Evolutionary conservation across 2,888 invertebrate species (phyloP).

Genomic region (Furcula furcula): DNA sequence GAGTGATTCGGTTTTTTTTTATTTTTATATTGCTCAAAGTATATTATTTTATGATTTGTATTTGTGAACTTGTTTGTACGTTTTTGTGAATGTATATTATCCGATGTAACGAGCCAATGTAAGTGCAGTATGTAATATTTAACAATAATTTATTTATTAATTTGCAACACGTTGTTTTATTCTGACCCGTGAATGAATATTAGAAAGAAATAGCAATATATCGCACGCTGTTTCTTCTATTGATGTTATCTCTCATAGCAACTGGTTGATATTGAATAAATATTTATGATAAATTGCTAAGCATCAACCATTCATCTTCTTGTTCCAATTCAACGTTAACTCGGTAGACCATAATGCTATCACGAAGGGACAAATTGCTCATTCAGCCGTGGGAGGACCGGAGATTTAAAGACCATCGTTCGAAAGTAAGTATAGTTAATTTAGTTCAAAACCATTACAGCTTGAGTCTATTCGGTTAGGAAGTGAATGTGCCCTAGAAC

Average conservation of each 20-base stretch:
- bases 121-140: constrained; percentile 79
- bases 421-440: constrained; percentile 85
- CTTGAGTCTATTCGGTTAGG: too few relatives aligned
- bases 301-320: constrained; percentile 15
- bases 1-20: constrained; percentile 73
- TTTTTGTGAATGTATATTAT: constrained; percentile 69
- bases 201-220: too few relatives aligned
- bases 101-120: constrained; percentile 72
- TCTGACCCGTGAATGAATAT: constrained; percentile 10
- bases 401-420: constrained; percentile 85
- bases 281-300: background rate
- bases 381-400: constrained; percentile 87
- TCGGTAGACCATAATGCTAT: constrained; percentile 79
- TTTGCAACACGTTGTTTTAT: constrained; percentile 62
- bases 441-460: too few relatives aligned
- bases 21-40: constrained; percentile 80
- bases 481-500: too few relatives aligned
- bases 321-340: background rate
- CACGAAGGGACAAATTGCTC: constrained; percentile 86
- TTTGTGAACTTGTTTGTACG: constrained; percentile 67
- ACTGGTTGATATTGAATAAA: background rate
- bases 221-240: background rate
- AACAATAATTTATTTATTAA: constrained; percentile 82
- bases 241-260: too few relatives aligned
- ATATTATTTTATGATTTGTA: constrained; percentile 61